A percentile compares a stretch with the other conserved stretches of the same genome.
Evolutionary conservation across 2,888 invertebrate genomes (phyloP).

Genomic region (Orthosia incerta): DNA sequence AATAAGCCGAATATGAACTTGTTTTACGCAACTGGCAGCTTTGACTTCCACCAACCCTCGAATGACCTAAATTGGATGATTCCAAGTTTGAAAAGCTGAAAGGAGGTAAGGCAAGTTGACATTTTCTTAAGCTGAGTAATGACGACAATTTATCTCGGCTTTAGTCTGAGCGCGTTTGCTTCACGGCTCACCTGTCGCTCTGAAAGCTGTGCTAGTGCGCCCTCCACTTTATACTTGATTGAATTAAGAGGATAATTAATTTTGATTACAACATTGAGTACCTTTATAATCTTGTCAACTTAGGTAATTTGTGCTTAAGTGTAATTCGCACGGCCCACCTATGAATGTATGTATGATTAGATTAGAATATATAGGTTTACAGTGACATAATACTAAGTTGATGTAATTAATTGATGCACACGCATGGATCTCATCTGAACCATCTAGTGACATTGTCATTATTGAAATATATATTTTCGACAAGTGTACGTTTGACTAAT

Average conservation of each 20-base stretch:
- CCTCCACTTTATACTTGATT: conserved; percentile 57
- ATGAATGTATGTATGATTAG: background rate
- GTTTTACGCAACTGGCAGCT: conserved; percentile 34
- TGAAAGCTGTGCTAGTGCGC: conserved; percentile 56
- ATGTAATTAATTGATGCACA: background rate
- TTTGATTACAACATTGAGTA: conserved; percentile 58
- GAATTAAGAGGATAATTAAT: conserved; percentile 70
- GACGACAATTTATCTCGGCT: conserved; percentile 62
- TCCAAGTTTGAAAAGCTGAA: conserved; percentile 59
- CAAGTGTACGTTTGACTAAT: conserved; percentile 8
- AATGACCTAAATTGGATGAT: conserved; percentile 61
- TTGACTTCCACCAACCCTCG: conserved; percentile 43
- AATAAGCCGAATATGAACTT: conserved; percentile 18
- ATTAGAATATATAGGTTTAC: background rate
- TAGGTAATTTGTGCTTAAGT: conserved; percentile 28
- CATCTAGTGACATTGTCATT: background rate
- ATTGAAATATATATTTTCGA: background rate
- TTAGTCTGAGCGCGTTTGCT: conserved; percentile 45
- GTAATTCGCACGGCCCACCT: conserved; percentile 5
- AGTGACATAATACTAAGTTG: background rate
- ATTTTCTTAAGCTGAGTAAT: conserved; percentile 66
- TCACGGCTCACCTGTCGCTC: conserved; percentile 65
- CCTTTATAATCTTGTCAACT: conserved; percentile 42
- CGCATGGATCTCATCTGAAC: background rate
- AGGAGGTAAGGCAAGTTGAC: conserved; percentile 59